A percentile compares a stretch with the other conserved stretches of the same genome.
Evolutionary conservation across 2,113 vertebrate genomes (phyloP).

Genomic region (Cyprinodon variegatus): DNA sequence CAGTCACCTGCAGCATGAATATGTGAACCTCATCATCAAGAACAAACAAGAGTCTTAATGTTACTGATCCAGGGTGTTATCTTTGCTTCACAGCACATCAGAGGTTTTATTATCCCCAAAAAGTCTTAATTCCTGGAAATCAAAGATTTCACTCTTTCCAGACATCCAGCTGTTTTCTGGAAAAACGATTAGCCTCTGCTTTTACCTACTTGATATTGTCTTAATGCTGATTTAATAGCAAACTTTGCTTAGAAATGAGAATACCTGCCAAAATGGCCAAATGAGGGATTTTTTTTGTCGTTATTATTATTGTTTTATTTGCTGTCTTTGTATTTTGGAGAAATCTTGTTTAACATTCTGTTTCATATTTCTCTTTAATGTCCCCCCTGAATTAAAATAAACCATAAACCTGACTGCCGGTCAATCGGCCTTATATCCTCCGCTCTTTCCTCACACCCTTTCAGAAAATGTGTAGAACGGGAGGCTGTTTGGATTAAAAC

Average conservation of each 20-base stretch:
- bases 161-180: constrained; percentile 43
- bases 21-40: constrained; percentile 14
- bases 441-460: constrained; percentile 16
- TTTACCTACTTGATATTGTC: constrained; percentile 53
- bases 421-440: neutral
- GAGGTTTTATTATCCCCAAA: constrained; percentile 1
- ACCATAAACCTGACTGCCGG: constrained; percentile 21
- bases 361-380: constrained; percentile 27
- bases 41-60: constrained; percentile 6
- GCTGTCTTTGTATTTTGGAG: constrained; percentile 14
- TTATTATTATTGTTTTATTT: constrained; percentile 3
- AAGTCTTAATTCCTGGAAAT: constrained; percentile 22
- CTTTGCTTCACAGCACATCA: neutral
- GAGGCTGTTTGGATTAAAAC: neutral
- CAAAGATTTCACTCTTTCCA: constrained; percentile 11
- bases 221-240: constrained; percentile 62
- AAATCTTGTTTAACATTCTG: constrained; percentile 41
- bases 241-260: constrained; percentile 34
- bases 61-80: constrained; percentile 3
- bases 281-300: constrained; percentile 20
- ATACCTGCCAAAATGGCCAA: constrained; percentile 47
- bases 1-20: constrained; percentile 32
- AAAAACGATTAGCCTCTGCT: constrained; percentile 16
- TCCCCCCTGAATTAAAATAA: constrained; percentile 30
- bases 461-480: constrained; percentile 47